Evolutionary conservation across 2,113 vertebrate species (phyloP).

Genomic region (Cynocephalus volans): DNA sequence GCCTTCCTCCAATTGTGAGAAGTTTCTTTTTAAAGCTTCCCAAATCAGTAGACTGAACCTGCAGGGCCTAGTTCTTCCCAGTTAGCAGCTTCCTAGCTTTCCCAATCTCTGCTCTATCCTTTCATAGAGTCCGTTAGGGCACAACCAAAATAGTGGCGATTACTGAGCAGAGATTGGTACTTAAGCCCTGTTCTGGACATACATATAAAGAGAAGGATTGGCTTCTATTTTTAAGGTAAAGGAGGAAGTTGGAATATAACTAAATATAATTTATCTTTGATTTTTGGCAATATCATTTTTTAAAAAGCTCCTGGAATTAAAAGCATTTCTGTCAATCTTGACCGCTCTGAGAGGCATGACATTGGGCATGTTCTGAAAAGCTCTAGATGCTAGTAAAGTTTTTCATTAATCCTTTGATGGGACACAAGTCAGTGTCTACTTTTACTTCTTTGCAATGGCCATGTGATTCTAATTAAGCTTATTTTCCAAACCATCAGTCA

Average conservation of each 20-base stretch:
- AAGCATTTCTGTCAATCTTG: conserved; percentile 12
- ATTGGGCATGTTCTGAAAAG: conserved; percentile 32
- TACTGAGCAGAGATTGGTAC: not conserved
- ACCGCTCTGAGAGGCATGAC: not conserved
- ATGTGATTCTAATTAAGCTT: conserved; percentile 67
- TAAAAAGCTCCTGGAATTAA: conserved; percentile 24
- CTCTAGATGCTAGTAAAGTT: not conserved
- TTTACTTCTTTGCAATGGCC: conserved; percentile 29
- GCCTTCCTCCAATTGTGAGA: not conserved
- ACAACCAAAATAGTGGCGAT: not conserved
- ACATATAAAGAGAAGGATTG: not conserved
- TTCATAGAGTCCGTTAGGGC: not conserved
- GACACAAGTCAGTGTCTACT: not conserved
- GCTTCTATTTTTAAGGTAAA: conserved; percentile 59
- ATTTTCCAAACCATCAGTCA: conserved; percentile 57
- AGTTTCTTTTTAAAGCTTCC: conserved; percentile 30
- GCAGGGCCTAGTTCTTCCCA: not conserved
- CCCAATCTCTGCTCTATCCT: not conserved
- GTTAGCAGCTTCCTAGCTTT: not conserved
- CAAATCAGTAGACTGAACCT: not conserved
- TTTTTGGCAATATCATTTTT: conserved; percentile 67
- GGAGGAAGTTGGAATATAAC: not conserved
- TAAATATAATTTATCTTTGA: conserved; percentile 51
- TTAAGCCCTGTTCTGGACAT: not conserved
- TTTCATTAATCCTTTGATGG: conserved; percentile 39